Percentiles rank a stretch among this genome's conserved stretches.
These are phyloP conservation scores for Leucophenga montana DNA, from an alignment of 2,888 invertebrate species.

Conservation along the genomic window DNA sequence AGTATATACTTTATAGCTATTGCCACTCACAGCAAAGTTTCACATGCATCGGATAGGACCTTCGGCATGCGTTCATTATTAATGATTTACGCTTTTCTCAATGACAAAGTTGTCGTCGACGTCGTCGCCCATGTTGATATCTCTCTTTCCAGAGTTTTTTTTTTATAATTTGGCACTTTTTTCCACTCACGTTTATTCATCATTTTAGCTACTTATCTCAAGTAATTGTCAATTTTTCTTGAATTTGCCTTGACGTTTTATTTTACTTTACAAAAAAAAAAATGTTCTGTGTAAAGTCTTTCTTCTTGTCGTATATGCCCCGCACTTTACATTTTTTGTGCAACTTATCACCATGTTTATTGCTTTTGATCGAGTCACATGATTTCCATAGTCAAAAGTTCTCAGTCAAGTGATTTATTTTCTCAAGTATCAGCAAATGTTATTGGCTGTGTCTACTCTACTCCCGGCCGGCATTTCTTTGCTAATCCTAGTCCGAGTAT, in stretches of 20 bases:
- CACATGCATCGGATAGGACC: constrained; percentile 2
- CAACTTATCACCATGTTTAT: constrained; percentile 29
- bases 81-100: constrained; percentile 24
- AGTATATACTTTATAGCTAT: constrained; percentile 30
- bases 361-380: constrained; percentile 32
- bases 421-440: background rate
- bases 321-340: background rate
- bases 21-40: constrained; percentile 35
- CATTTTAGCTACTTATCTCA: constrained; percentile 14
- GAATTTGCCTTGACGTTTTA: background rate
- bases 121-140: background rate
- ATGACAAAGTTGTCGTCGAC: constrained; percentile 15
- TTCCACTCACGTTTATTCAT: constrained; percentile 8
- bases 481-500: no score
- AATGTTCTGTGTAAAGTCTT: background rate
- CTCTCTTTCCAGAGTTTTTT: background rate
- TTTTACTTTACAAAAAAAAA: no score
- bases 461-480: no score
- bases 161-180: background rate
- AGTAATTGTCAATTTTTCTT: constrained; percentile 3
- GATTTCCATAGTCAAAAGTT: constrained; percentile 18
- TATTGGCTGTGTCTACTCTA: background rate
- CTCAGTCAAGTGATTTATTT: constrained; percentile 23
- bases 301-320: background rate
- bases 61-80: constrained; percentile 20